Conservation (phyloP, 2,113 vertebrate genomes). For the Neolamprologus kungweensis region DNA sequence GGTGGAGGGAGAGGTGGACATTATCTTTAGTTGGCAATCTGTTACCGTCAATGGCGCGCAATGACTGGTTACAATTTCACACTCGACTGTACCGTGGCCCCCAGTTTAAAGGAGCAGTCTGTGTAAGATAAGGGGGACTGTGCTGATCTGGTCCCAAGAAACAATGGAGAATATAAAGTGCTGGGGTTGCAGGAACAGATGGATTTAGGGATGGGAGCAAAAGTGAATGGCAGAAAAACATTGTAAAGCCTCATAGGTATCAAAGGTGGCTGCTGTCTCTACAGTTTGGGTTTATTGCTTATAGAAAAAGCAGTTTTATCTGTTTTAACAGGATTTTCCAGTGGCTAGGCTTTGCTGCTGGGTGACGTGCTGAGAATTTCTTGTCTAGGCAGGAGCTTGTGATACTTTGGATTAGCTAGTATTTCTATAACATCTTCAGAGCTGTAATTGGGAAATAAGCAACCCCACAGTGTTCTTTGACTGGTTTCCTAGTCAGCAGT, state of each 20-base stretch:
- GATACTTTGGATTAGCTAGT: neutral
- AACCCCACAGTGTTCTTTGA: neutral
- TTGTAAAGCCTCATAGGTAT: neutral
- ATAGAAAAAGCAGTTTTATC: constrained; percentile 8
- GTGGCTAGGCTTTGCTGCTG: neutral
- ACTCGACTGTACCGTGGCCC: constrained; percentile 33
- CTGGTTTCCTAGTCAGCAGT: constrained; percentile 3
- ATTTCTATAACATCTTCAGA: neutral
- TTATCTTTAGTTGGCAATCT: constrained; percentile 44
- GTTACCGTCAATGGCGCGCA: constrained; percentile 11
- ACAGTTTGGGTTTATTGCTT: constrained; percentile 1
- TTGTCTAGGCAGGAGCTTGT: neutral
- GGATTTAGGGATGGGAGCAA: neutral
- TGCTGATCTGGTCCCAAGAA: neutral
- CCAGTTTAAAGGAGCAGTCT: neutral
- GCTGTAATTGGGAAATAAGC: neutral
- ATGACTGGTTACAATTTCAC: constrained; percentile 53
- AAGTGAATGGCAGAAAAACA: neutral
- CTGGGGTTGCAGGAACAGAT: neutral
- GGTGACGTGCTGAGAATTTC: neutral
- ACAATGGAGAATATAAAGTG: neutral
- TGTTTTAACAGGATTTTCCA: neutral
- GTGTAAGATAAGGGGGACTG: neutral
- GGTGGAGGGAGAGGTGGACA: neutral
- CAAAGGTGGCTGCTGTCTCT: neutral